Base-by-base conservation (phyloP, 2,113 vertebrate genomes). In the Dipodomys ordii region DNA sequence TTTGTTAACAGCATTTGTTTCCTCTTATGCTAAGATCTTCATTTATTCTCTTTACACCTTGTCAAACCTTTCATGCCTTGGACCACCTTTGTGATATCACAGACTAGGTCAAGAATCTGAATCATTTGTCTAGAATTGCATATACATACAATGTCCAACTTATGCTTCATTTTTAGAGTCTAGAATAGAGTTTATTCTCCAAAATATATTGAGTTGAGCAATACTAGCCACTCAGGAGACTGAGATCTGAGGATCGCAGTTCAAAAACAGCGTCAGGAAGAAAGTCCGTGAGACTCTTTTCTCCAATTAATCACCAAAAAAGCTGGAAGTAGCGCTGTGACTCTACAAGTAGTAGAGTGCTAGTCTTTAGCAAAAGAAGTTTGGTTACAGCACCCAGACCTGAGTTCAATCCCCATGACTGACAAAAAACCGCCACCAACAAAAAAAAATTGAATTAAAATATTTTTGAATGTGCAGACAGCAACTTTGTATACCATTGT, bases 381-480 rank as follows among this genome's bases (percentile, higher is more conserved):
- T 57, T 18, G 12, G 53, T 57, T 16, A 57, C 53, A 57, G 12
- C 53, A 57, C 53, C 15, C 53, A 57, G 53, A 16, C 53, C 53
- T 57, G 53, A 57, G 53, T 57, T 57, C 53, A 57, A 57, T 11
- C 53, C 53, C 53, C 15, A 18, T 16, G 15, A 57, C 9, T 49
- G 49, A 12, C 8, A 49, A 49, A 49, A 49, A 49, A 12, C 49
- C 49, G 12, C 49, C 49, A 49, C 27, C 23, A 89, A 53, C 57
- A 86, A 91, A 80, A 44, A 74, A 2, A 4, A 32, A 44, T 18
- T 87, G 23, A 62, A 83, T 88, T 72, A 90, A 91, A 81, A 76
- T 68, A 68, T 72, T 73, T 71, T 32, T 72, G n/a, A 91, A 35
- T 19, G 22, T 76, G 28, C 67, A 73, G 39, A 83, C 1, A 49